These are phyloP conservation scores for Cryptops parisi DNA, from an alignment of 2,888 invertebrate genomes.

Conservation along the genomic window DNA sequence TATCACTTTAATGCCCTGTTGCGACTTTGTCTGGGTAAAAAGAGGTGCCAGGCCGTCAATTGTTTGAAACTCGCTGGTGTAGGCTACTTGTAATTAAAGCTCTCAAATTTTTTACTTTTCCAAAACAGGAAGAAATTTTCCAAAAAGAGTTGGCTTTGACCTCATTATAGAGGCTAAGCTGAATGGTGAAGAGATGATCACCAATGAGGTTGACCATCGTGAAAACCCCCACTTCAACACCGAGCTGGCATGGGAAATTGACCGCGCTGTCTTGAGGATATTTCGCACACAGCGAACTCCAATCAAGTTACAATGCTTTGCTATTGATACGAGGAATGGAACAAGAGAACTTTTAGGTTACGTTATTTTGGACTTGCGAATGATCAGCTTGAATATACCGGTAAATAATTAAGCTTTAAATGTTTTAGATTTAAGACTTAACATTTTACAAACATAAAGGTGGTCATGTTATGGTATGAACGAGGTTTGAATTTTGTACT, in stretches of 20 bases:
- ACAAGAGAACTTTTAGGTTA: slow-evolving; percentile 33
- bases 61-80: background rate
- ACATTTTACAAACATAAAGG: no score
- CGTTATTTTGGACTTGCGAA: slow-evolving; percentile 33
- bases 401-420: no score
- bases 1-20: no score
- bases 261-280: slow-evolving; percentile 32
- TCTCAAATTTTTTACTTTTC: background rate
- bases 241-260: slow-evolving; percentile 36
- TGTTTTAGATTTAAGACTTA: no score
- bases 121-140: slow-evolving; percentile 30
- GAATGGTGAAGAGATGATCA: slow-evolving; percentile 33
- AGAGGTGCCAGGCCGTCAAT: no score
- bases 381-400: slow-evolving; percentile 24
- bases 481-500: no score
- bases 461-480: slow-evolving; percentile 19
- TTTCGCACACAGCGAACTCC: slow-evolving; percentile 33
- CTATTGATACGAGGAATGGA: slow-evolving; percentile 27
- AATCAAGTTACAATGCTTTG: slow-evolving; percentile 34
- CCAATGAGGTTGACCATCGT: slow-evolving; percentile 33
- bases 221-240: slow-evolving; percentile 32
- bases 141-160: slow-evolving; percentile 28
- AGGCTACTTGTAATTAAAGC: background rate
- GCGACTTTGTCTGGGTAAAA: no score
- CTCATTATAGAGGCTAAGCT: slow-evolving; percentile 34